phyloP scores from a whole-genome alignment of 2,888 invertebrate species.

The Lottia gigantea region DNA sequence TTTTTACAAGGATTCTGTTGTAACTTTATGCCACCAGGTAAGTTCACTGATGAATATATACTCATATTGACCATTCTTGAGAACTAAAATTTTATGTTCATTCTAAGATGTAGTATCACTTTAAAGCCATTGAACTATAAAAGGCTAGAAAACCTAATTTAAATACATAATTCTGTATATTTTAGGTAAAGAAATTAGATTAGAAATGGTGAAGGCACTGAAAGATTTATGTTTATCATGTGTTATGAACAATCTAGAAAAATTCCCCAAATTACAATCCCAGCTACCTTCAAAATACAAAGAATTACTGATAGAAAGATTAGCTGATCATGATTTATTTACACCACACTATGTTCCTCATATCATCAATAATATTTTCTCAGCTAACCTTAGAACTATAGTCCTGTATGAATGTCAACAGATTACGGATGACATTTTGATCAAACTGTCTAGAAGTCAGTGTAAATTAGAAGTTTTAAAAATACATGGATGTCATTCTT shows the following conservation, averaged over 20 bases:
- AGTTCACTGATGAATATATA: too few species aligned
- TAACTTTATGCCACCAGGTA: too few species aligned
- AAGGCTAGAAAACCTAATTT: too few species aligned
- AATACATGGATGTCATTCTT: conserved; percentile 45
- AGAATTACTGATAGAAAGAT: conserved; percentile 53
- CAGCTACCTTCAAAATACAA: conserved; percentile 56
- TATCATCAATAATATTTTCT: conserved; percentile 50
- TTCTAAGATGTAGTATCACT: too few species aligned
- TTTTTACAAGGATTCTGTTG: too few species aligned
- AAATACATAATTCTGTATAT: too few species aligned
- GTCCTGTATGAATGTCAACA: conserved; percentile 55
- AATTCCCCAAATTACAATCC: conserved; percentile 42
- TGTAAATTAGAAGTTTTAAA: conserved; percentile 50
- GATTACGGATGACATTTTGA: conserved; percentile 49
- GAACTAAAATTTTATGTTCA: too few species aligned
- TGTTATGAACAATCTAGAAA: conserved; percentile 47
- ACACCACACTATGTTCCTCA: conserved; percentile 42
- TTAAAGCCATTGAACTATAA: too few species aligned
- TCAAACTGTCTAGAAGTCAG: conserved; percentile 37
- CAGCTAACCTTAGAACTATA: conserved; percentile 40
- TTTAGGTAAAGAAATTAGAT: background rate
- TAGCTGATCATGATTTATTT: conserved; percentile 54
- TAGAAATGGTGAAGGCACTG: conserved; percentile 52
- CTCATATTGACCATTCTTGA: too few species aligned
- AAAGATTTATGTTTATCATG: conserved; percentile 53